A percentile compares a stretch with the other conserved stretches of the same genome.
phyloP scores from a whole-genome alignment of 1,140 invertebrate species.

The Pentalonia nigronervosa region DNA sequence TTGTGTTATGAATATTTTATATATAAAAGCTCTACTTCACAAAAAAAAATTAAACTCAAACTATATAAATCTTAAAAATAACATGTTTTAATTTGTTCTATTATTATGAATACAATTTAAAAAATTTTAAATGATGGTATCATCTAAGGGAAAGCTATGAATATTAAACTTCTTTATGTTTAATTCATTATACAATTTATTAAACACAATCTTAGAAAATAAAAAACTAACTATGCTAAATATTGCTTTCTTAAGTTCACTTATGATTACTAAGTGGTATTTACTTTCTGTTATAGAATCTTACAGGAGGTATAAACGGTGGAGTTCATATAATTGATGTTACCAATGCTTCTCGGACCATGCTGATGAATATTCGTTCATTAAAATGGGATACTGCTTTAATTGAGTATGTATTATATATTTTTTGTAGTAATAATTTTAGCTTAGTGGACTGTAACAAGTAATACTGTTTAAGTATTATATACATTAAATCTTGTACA shows the following conservation, averaged over 20 bases:
- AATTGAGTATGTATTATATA: constrained; percentile 66
- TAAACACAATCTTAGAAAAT: neutral
- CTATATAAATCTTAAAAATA: too few relatives aligned
- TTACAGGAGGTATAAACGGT: constrained; percentile 83
- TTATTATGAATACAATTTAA: too few relatives aligned
- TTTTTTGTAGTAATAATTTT: too few relatives aligned
- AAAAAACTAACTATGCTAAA: neutral
- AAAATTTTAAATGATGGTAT: too few relatives aligned
- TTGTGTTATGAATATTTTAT: too few relatives aligned
- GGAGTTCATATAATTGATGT: constrained; percentile 95
- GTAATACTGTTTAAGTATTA: neutral
- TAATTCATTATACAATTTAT: neutral
- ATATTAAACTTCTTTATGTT: neutral
- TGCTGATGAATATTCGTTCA: constrained; percentile 91
- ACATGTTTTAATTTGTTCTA: too few relatives aligned
- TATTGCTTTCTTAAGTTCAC: neutral
- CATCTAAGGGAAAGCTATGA: too few relatives aligned
- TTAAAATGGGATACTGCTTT: constrained; percentile 88
- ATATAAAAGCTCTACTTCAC: too few relatives aligned
- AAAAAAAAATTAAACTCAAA: too few relatives aligned
- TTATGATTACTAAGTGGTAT: neutral
- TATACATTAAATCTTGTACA: neutral
- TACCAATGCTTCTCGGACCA: constrained; percentile 94
- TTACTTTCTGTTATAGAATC: constrained; percentile 74
- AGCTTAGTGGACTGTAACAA: too few relatives aligned